Percentiles rank a stretch among this genome's conserved stretches.
phyloP scores from a whole-genome alignment of 2,888 invertebrate genomes.

The Endotricha flammealis region DNA sequence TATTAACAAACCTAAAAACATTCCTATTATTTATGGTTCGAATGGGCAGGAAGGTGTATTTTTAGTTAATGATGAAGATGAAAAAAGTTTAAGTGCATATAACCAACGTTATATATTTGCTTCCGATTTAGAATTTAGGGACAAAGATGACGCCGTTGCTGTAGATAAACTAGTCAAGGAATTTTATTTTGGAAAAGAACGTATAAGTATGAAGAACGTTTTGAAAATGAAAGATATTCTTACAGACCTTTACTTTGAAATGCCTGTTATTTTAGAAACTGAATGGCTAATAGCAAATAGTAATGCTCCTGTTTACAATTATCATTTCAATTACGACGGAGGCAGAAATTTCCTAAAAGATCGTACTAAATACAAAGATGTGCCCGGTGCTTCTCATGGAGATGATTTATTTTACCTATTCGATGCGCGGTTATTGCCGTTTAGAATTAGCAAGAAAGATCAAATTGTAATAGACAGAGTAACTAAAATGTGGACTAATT shows the following conservation, averaged over 20 bases:
- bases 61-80: conserved; percentile 29
- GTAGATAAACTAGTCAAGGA: conserved; percentile 42
- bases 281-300: conserved; percentile 30
- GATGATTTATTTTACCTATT: conserved; percentile 66
- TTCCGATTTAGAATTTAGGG: conserved; percentile 52
- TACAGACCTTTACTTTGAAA: conserved; percentile 59
- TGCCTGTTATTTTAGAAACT: conserved; percentile 53
- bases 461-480: conserved; percentile 44
- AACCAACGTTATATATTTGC: conserved; percentile 53
- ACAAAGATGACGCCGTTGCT: conserved; percentile 40
- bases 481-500: conserved; percentile 62
- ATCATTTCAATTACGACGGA: conserved; percentile 56
- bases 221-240: conserved; percentile 51
- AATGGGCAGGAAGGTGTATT: conserved; percentile 56
- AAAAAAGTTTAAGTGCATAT: conserved; percentile 36
- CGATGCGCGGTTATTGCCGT: conserved; percentile 44
- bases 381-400: conserved; percentile 51
- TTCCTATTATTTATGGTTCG: conserved; percentile 45
- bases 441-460: conserved; percentile 41
- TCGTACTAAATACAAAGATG: conserved; percentile 33
- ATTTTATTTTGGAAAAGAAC: conserved; percentile 65
- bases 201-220: conserved; percentile 48
- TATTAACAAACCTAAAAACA: conserved; percentile 33
- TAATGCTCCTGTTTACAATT: conserved; percentile 48
- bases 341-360: conserved; percentile 53